Conservation (phyloP, 2,888 invertebrate genomes). For the Limnephilus lunatus region DNA sequence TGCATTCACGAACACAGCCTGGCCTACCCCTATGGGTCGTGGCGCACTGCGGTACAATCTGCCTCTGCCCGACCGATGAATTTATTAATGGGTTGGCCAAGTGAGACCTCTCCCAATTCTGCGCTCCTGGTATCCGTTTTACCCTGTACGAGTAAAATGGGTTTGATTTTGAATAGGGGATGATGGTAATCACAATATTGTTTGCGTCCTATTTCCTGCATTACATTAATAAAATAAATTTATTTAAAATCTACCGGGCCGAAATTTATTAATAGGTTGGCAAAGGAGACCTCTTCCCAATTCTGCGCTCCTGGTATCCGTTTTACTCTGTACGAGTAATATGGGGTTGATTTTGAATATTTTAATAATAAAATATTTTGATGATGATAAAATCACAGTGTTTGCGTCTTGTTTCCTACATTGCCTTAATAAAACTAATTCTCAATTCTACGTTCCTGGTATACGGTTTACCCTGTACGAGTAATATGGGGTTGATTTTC, state of each 20-base stretch:
- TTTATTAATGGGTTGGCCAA: slow-evolving; percentile 10
- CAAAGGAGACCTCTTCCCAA: neutral
- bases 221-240: too few species aligned
- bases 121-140: neutral
- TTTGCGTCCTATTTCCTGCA: too few species aligned
- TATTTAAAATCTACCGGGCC: neutral
- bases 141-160: neutral
- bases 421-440: neutral
- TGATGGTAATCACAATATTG: neutral
- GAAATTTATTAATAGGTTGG: slow-evolving; percentile 6
- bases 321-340: neutral
- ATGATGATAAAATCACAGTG: too few species aligned
- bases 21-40: neutral
- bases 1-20: neutral
- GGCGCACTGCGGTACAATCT: slow-evolving; percentile 28
- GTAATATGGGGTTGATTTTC: neutral
- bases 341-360: neutral
- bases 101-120: neutral
- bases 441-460: neutral
- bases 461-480: neutral
- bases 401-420: too few species aligned
- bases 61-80: neutral
- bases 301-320: neutral
- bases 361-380: too few species aligned
- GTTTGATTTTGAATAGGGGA: neutral